phyloP scores from a whole-genome alignment of 2,797 vertebrate genomes.

The Dryobates pubescens region DNA sequence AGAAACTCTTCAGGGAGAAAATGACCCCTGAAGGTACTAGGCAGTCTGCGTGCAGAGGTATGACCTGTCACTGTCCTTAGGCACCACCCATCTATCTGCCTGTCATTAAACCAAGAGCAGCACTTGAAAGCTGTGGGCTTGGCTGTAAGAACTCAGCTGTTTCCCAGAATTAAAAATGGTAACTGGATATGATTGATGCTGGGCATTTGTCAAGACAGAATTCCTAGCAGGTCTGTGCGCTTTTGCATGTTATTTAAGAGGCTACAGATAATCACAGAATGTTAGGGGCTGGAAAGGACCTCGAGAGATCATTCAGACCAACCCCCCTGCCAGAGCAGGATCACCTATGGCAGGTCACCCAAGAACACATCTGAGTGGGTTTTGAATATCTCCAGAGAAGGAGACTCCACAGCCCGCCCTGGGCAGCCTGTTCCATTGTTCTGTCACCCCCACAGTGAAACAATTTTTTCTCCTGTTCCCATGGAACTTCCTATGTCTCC shows the following conservation, averaged over 20 bases:
- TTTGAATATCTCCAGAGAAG: too few species aligned
- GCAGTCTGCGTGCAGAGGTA: not conserved
- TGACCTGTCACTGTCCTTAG: not conserved
- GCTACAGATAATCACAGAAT: not conserved
- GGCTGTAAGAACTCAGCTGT: not conserved
- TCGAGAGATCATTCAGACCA: too few species aligned
- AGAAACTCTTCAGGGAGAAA: not conserved
- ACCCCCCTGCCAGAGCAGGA: too few species aligned
- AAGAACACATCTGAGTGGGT: too few species aligned
- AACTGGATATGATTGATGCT: not conserved
- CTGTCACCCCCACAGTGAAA: too few species aligned
- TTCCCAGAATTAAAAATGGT: not conserved
- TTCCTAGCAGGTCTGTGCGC: not conserved
- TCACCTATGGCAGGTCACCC: too few species aligned
- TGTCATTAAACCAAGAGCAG: constrained; percentile 8
- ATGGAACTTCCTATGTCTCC: too few species aligned
- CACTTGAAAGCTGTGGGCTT: constrained; percentile 1
- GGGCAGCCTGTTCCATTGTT: too few species aligned
- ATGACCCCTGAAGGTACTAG: not conserved
- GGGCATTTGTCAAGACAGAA: not conserved
- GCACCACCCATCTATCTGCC: not conserved
- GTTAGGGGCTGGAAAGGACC: too few species aligned
- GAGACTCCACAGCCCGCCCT: too few species aligned
- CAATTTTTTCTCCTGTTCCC: too few species aligned
- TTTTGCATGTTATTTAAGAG: not conserved